A percentile compares a stretch with the other conserved stretches of the same genome.
phyloP scores from a whole-genome alignment of 2,797 vertebrate species.

The Salarias fasciatus region DNA sequence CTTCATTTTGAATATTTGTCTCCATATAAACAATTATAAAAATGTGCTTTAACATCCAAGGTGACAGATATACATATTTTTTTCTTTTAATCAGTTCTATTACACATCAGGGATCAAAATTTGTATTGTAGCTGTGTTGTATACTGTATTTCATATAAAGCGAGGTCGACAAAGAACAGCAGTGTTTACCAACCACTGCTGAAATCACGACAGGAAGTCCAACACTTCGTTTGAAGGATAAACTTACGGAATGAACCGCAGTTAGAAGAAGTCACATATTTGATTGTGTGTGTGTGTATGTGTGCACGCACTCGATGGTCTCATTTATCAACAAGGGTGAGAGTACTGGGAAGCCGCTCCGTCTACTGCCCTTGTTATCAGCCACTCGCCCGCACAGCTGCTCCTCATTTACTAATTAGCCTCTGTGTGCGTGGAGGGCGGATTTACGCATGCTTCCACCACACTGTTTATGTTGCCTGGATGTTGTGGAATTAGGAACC shows the following conservation, averaged over 20 bases:
- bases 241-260: background rate
- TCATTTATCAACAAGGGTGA: slow-evolving; percentile 17
- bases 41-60: too few species aligned
- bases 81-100: too few species aligned
- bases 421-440: slow-evolving; percentile 24
- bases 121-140: too few species aligned
- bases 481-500: slow-evolving; percentile 18
- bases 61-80: too few species aligned
- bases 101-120: too few species aligned
- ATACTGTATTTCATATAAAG: too few species aligned
- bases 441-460: slow-evolving; percentile 24
- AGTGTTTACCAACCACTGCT: background rate
- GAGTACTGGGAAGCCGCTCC: slow-evolving; percentile 1
- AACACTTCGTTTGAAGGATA: background rate
- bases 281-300: background rate
- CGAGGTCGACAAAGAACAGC: too few species aligned
- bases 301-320: background rate
- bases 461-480: slow-evolving; percentile 23
- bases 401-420: slow-evolving; percentile 45
- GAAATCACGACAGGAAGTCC: background rate
- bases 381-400: slow-evolving; percentile 41
- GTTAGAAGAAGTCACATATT: background rate
- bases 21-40: too few species aligned
- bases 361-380: slow-evolving; percentile 30
- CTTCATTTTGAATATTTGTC: too few species aligned